These are phyloP conservation scores for Druceiella hillmani DNA, from an alignment of 2,888 invertebrate species.

Conservation along the genomic window DNA sequence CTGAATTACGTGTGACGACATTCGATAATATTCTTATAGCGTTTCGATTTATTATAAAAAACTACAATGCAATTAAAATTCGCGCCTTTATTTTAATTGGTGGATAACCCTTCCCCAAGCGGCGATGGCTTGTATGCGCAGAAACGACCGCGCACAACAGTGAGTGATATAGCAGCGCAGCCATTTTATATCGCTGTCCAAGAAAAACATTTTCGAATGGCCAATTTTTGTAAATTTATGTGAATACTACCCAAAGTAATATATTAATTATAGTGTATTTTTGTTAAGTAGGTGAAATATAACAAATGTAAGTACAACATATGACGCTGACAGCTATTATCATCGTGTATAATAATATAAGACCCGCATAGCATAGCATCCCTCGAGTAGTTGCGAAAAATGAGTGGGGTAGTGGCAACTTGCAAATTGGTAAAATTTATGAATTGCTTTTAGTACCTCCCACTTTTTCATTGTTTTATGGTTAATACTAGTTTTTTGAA, in stretches of 20 bases:
- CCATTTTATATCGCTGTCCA: slow-evolving; percentile 55
- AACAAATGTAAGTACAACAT: slow-evolving; percentile 6
- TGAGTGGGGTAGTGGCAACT: not conserved
- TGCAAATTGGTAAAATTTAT: not conserved
- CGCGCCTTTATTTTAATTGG: slow-evolving; percentile 55
- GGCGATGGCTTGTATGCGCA: slow-evolving; percentile 55
- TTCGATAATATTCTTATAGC: too few relatives aligned
- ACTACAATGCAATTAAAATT: slow-evolving; percentile 47
- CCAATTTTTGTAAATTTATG: slow-evolving; percentile 37
- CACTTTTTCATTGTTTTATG: too few relatives aligned
- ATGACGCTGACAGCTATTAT: not conserved
- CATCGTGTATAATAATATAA: not conserved
- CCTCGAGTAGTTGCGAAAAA: not conserved
- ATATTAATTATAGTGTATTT: not conserved
- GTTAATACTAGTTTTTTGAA: too few relatives aligned
- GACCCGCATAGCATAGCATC: not conserved
- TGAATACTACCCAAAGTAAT: slow-evolving; percentile 9
- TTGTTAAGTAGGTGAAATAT: not conserved
- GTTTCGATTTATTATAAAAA: too few relatives aligned
- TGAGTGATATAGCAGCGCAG: slow-evolving; percentile 54
- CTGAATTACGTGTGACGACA: too few relatives aligned
- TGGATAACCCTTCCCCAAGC: slow-evolving; percentile 54
- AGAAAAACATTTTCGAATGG: slow-evolving; percentile 54
- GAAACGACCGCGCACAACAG: slow-evolving; percentile 56
- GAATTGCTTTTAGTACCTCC: not conserved